These are phyloP conservation scores for Napeogenes sylphis DNA, from an alignment of 2,888 invertebrate genomes.

Conservation along the genomic window DNA sequence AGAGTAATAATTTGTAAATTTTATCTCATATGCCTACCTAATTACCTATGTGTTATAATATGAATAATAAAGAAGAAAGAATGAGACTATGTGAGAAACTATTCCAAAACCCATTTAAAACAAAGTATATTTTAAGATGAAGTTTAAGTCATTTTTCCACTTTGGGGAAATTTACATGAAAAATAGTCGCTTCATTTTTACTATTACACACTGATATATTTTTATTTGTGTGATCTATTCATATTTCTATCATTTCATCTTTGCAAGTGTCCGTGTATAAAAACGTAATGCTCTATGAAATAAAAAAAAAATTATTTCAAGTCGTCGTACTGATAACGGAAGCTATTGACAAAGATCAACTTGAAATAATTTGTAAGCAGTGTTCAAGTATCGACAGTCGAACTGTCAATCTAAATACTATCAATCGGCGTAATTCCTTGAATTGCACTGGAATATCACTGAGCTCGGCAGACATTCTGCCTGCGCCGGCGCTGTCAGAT, in stretches of 20 bases:
- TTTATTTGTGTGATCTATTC: neutral
- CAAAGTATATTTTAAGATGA: constrained; percentile 32
- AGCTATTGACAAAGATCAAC: neutral
- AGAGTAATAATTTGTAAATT: too few relatives aligned
- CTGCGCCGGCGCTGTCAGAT: constrained; percentile 41
- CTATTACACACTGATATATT: neutral
- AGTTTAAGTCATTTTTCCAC: constrained; percentile 23
- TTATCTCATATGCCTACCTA: too few relatives aligned
- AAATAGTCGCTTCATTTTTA: too few relatives aligned
- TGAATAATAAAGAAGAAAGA: too few relatives aligned
- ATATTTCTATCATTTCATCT: neutral
- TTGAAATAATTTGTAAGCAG: neutral
- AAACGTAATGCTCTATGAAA: too few relatives aligned
- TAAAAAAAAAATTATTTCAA: neutral
- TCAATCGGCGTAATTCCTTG: constrained; percentile 33
- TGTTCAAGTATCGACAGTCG: neutral
- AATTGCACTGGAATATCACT: constrained; percentile 34
- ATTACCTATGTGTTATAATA: too few relatives aligned
- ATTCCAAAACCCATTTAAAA: constrained; percentile 12
- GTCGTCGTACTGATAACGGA: neutral
- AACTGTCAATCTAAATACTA: neutral
- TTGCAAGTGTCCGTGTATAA: too few relatives aligned
- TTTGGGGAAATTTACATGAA: constrained; percentile 34
- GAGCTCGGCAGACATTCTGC: constrained; percentile 49
- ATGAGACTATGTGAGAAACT: neutral